A percentile compares a stretch with the other conserved stretches of the same genome.
These are phyloP conservation scores for Taeniopygia guttata DNA, from an alignment of 2,797 vertebrate species.

Conservation along the genomic window DNA sequence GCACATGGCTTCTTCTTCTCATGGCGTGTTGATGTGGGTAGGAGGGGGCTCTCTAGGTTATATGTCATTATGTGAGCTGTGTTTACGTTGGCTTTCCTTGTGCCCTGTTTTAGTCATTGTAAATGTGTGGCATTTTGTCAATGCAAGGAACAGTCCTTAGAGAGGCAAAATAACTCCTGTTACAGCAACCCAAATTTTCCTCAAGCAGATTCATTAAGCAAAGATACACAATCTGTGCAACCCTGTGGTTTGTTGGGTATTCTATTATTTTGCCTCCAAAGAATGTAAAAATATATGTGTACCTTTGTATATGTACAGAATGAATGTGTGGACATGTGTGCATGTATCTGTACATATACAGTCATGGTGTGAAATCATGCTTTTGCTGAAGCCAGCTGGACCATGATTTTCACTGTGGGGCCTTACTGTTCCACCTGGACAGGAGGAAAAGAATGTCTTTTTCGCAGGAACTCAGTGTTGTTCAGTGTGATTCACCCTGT, in stretches of 20 bases:
- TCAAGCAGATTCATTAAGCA: constrained; percentile 32
- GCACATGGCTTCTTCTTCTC: background rate
- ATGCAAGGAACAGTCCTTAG: constrained; percentile 53
- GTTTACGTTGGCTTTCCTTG: constrained; percentile 60
- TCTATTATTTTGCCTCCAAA: constrained; percentile 62
- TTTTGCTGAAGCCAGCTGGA: background rate
- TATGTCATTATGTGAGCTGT: constrained; percentile 47
- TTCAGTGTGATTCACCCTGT: background rate
- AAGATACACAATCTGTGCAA: constrained; percentile 1
- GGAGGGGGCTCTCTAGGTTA: background rate
- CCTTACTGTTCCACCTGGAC: constrained; percentile 44
- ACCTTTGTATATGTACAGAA: constrained; percentile 61
- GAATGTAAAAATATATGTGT: constrained; percentile 68
- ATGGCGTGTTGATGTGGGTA: background rate
- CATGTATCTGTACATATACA: background rate
- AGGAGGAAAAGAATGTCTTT: constrained; percentile 32
- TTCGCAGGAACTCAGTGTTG: constrained; percentile 3
- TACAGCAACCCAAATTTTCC: background rate
- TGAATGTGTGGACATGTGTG: constrained; percentile 22
- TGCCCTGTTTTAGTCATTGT: constrained; percentile 61
- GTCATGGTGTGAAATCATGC: background rate
- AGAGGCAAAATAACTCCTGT: constrained; percentile 54
- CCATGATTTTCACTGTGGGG: constrained; percentile 3
- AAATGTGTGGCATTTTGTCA: constrained; percentile 54
- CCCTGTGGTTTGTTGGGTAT: background rate